A percentile compares a stretch with the other conserved stretches of the same genome.
Evolutionary conservation across 2,797 vertebrate genomes (phyloP).

Genomic region (Crocidura indochinensis): DNA sequence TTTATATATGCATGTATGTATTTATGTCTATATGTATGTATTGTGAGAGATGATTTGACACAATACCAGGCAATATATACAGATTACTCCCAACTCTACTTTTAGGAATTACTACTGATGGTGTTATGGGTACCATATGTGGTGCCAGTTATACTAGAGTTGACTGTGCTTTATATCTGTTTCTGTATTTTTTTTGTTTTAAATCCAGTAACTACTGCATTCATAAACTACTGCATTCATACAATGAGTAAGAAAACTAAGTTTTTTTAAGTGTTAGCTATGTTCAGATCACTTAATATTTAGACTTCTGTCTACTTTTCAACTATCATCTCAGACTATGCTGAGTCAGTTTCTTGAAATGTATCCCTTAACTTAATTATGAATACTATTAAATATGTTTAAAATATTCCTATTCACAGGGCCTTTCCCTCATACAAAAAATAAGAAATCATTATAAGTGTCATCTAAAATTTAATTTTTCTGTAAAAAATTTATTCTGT

Average conservation of each 20-base stretch:
- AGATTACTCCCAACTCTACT: too few species aligned
- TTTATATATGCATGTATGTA: too few species aligned
- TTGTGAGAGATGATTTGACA: too few species aligned
- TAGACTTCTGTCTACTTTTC: not conserved
- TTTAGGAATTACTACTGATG: too few species aligned
- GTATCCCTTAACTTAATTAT: not conserved
- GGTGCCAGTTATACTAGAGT: too few species aligned
- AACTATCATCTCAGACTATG: not conserved
- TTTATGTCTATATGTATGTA: too few species aligned
- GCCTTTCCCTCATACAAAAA: not conserved
- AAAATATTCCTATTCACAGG: not conserved
- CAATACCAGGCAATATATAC: too few species aligned
- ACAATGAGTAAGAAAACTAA: not conserved
- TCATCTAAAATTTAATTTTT: not conserved
- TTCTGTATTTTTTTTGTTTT: too few species aligned
- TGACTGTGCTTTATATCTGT: too few species aligned
- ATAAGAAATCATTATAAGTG: not conserved
- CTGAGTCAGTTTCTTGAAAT: slow-evolving; percentile 40
- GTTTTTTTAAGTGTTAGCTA: not conserved
- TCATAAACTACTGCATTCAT: too few species aligned
- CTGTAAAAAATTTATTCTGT: not conserved
- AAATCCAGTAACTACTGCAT: too few species aligned
- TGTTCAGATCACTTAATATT: not conserved
- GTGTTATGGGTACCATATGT: too few species aligned
- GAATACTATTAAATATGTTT: not conserved